These are phyloP conservation scores for Cacoxenus indagator DNA, from an alignment of 2,888 invertebrate species.

Conservation along the genomic window DNA sequence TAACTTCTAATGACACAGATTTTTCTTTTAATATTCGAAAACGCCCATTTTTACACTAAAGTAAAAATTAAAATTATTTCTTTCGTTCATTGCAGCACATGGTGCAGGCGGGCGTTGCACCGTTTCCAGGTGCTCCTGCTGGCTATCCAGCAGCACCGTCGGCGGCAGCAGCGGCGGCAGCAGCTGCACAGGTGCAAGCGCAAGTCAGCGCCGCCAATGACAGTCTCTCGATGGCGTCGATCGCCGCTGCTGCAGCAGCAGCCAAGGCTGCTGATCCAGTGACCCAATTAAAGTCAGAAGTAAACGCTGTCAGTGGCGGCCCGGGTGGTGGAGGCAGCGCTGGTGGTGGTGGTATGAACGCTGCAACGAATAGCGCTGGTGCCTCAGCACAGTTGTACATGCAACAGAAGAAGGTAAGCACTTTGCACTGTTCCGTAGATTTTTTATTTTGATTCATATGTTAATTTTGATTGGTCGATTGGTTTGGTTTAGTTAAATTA, in stretches of 20 bases:
- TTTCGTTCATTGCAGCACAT: conserved; percentile 64
- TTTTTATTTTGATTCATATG: neutral
- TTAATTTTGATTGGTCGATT: conserved; percentile 6
- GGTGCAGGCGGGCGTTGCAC: conserved; percentile 70
- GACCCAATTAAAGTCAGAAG: conserved; percentile 66
- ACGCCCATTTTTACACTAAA: neutral
- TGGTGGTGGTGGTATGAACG: conserved; percentile 47
- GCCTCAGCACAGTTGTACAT: conserved; percentile 59
- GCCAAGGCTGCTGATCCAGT: conserved; percentile 65
- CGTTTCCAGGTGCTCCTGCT: conserved; percentile 69
- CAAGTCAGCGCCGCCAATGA: conserved; percentile 49
- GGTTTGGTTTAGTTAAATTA: neutral
- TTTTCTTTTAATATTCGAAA: neutral
- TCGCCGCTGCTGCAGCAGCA: conserved; percentile 65
- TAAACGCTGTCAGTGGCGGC: conserved; percentile 30
- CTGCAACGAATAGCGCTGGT: conserved; percentile 42
- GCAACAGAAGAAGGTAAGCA: conserved; percentile 69
- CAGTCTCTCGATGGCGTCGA: conserved; percentile 67
- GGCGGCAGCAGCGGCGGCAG: conserved; percentile 62
- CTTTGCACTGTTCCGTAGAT: neutral
- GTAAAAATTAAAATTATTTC: neutral
- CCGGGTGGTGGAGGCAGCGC: conserved; percentile 32
- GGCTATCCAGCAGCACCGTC: conserved; percentile 69
- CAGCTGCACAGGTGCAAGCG: conserved; percentile 36
- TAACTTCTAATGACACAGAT: neutral